Conservation (phyloP, 2,888 invertebrate genomes). For the Horisme vitalbata region DNA sequence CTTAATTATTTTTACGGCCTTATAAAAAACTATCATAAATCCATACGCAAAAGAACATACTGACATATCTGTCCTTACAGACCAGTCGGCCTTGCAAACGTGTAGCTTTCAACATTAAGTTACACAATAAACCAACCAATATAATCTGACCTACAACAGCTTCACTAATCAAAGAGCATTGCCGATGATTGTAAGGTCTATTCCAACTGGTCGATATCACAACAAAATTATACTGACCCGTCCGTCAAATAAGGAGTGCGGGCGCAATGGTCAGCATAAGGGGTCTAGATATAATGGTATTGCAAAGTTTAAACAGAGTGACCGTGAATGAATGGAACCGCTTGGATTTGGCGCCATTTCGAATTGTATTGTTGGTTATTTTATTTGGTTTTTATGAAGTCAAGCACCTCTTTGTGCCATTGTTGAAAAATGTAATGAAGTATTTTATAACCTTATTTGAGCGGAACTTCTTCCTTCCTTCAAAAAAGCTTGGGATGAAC, state of each 20-base stretch:
- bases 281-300: slow-evolving; percentile 36
- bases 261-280: slow-evolving; percentile 21
- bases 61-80: slow-evolving; percentile 54
- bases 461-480: too few relatives aligned
- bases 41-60: slow-evolving; percentile 9
- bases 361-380: slow-evolving; percentile 4
- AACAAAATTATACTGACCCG: slow-evolving; percentile 39
- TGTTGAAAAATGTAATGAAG: too few relatives aligned
- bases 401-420: not conserved
- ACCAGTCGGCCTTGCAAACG: slow-evolving; percentile 64
- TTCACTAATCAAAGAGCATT: slow-evolving; percentile 18
- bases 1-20: not conserved
- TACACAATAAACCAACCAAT: slow-evolving; percentile 50
- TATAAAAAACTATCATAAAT: slow-evolving; percentile 14
- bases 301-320: slow-evolving; percentile 23
- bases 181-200: slow-evolving; percentile 26
- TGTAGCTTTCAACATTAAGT: slow-evolving; percentile 64
- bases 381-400: slow-evolving; percentile 3
- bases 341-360: slow-evolving; percentile 27
- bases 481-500: too few relatives aligned
- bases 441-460: too few relatives aligned
- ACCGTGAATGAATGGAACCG: slow-evolving; percentile 31
- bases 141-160: slow-evolving; percentile 26
- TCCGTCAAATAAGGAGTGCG: slow-evolving; percentile 30
- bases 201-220: slow-evolving; percentile 17